Evolutionary conservation across 2,888 invertebrate species (phyloP).

Genomic region (Drosophila longiperda): DNA sequence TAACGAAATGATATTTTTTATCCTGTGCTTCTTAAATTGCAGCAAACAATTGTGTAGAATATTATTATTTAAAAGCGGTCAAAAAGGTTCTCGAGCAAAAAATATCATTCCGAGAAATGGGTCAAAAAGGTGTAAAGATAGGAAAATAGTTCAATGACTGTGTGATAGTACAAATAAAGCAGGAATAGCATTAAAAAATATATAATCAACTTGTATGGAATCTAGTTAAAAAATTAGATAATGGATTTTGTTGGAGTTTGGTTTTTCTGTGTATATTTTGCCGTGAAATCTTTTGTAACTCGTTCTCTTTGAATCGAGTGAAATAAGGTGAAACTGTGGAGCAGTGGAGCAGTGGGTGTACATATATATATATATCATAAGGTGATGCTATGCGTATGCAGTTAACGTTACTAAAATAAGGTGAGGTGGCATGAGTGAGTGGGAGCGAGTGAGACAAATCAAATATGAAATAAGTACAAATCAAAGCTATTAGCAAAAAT

Average conservation of each 20-base stretch:
- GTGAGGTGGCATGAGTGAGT: slow-evolving; percentile 49
- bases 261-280: slow-evolving; percentile 11
- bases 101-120: slow-evolving; percentile 85
- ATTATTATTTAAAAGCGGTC: slow-evolving; percentile 48
- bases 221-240: slow-evolving; percentile 20
- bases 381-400: slow-evolving; percentile 49
- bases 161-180: slow-evolving; percentile 36
- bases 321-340: slow-evolving; percentile 6
- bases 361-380: slow-evolving; percentile 26
- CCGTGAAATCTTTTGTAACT: slow-evolving; percentile 18
- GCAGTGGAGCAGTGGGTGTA: slow-evolving; percentile 24
- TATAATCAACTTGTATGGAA: slow-evolving; percentile 10
- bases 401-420: slow-evolving; percentile 39
- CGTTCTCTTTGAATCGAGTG: slow-evolving; percentile 1
- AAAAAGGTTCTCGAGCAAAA: slow-evolving; percentile 82
- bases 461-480: slow-evolving; percentile 56
- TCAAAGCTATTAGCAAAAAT: slow-evolving; percentile 68
- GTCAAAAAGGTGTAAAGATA: slow-evolving; percentile 63
- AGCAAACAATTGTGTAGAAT: slow-evolving; percentile 7
- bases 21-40: slow-evolving; percentile 31
- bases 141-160: slow-evolving; percentile 28
- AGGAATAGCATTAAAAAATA: slow-evolving; percentile 14
- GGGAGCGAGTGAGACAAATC: slow-evolving; percentile 42
- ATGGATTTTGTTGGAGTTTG: slow-evolving; percentile 17
- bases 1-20: slow-evolving; percentile 73